Conservation (phyloP, 2,888 invertebrate species). For the Exocentrus adspersus region DNA sequence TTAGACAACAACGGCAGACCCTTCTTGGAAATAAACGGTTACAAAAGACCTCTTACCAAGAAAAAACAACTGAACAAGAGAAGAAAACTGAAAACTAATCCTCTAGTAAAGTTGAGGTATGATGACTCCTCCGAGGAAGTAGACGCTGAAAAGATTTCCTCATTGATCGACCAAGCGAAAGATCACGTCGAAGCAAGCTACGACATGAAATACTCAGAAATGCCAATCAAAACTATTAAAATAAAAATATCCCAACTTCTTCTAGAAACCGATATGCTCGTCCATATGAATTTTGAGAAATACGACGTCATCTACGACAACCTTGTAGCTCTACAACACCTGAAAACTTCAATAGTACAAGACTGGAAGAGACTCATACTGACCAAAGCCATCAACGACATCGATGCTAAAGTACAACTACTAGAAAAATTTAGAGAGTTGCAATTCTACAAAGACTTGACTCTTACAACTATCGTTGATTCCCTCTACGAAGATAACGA, state of each 20-base stretch:
- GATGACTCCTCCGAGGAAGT: constrained; percentile 46
- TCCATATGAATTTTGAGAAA: constrained; percentile 52
- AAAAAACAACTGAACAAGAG: background rate
- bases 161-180: constrained; percentile 52
- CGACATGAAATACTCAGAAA: constrained; percentile 34
- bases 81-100: constrained; percentile 23
- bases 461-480: constrained; percentile 46
- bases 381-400: constrained; percentile 50
- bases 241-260: constrained; percentile 54
- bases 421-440: constrained; percentile 55
- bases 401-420: constrained; percentile 51
- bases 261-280: constrained; percentile 53
- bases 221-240: constrained; percentile 53
- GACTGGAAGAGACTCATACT: constrained; percentile 57
- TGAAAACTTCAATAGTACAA: constrained; percentile 52
- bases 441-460: constrained; percentile 50
- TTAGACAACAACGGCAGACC: constrained; percentile 55
- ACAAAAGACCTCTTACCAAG: constrained; percentile 49
- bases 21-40: constrained; percentile 55
- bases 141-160: constrained; percentile 49
- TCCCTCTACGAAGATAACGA: constrained; percentile 44
- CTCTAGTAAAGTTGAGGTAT: background rate
- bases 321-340: constrained; percentile 53
- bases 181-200: constrained; percentile 41
- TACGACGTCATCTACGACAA: constrained; percentile 53